phyloP scores from a whole-genome alignment of 2,797 vertebrate species.

The Melanogrammus aeglefinus region DNA sequence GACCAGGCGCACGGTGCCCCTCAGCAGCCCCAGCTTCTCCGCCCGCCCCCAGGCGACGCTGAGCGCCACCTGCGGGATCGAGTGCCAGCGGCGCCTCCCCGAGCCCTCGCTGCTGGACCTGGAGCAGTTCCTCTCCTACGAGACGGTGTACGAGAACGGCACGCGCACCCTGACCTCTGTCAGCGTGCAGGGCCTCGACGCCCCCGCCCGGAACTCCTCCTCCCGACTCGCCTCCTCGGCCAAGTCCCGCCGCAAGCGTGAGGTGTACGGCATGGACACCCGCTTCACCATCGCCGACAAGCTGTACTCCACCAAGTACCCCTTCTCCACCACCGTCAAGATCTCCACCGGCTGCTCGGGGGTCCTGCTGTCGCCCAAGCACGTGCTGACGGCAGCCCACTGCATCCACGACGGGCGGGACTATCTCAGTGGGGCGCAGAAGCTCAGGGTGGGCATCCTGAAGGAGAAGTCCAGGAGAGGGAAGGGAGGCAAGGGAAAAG shows the following conservation, averaged over 20 bases:
- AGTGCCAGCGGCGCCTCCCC: slow-evolving; percentile 83
- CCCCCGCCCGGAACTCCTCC: slow-evolving; percentile 41
- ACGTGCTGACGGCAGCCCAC: slow-evolving; percentile 93
- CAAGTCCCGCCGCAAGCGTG: slow-evolving; percentile 77
- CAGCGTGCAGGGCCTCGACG: slow-evolving; percentile 62
- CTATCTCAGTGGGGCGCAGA: slow-evolving; percentile 85
- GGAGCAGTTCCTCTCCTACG: slow-evolving; percentile 88
- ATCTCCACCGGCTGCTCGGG: slow-evolving; percentile 95
- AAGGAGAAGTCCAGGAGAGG: slow-evolving; percentile 80
- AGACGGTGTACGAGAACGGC: slow-evolving; percentile 92
- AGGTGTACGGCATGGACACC: slow-evolving; percentile 91
- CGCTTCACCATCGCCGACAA: slow-evolving; percentile 93
- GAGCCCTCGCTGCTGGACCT: slow-evolving; percentile 78
- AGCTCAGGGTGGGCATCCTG: slow-evolving; percentile 87
- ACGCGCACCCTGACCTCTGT: slow-evolving; percentile 84
- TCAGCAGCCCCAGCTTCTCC: slow-evolving; percentile 81
- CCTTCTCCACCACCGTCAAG: slow-evolving; percentile 91
- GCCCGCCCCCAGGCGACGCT: slow-evolving; percentile 74
- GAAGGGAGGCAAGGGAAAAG: slow-evolving; percentile 60
- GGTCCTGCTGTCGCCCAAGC: slow-evolving; percentile 85
- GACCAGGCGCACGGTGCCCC: slow-evolving; percentile 79
- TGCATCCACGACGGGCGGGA: slow-evolving; percentile 90
- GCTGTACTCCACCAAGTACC: slow-evolving; percentile 86
- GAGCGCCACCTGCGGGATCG: slow-evolving; percentile 86
- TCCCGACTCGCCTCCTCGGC: slow-evolving; percentile 16